Conservation (phyloP, 1,140 invertebrate genomes). For the Ooceraea biroi region DNA sequence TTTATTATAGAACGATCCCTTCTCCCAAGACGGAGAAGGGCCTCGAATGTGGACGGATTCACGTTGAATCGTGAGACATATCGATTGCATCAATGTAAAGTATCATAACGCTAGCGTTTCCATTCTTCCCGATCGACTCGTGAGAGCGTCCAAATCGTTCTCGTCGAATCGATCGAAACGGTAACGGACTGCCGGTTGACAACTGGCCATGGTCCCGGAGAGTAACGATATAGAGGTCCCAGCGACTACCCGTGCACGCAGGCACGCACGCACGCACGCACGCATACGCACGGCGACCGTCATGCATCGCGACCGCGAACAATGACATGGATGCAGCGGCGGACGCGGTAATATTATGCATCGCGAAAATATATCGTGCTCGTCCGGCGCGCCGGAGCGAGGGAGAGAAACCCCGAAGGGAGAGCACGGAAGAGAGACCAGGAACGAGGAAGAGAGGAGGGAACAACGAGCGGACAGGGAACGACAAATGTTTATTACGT, state of each 20-base stretch:
- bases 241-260: slow-evolving; percentile 12
- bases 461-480: slow-evolving; percentile 41
- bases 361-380: slow-evolving; percentile 78
- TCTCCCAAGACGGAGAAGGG: no score
- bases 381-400: slow-evolving; percentile 61
- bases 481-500: slow-evolving; percentile 51
- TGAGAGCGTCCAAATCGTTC: background rate
- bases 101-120: background rate
- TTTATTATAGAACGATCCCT: no score
- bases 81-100: background rate
- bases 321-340: slow-evolving; percentile 78
- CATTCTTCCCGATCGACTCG: background rate
- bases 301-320: slow-evolving; percentile 77
- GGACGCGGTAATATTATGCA: slow-evolving; percentile 78
- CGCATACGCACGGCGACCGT: slow-evolving; percentile 61
- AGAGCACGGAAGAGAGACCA: slow-evolving; percentile 1
- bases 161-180: slow-evolving; percentile 12
- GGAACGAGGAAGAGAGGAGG: background rate
- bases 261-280: slow-evolving; percentile 24
- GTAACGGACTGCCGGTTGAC: slow-evolving; percentile 43
- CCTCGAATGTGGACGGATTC: no score
- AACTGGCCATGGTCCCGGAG: slow-evolving; percentile 17
- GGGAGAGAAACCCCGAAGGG: slow-evolving; percentile 24
- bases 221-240: slow-evolving; percentile 26
- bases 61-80: no score